Conservation (phyloP, 2,113 vertebrate species). For the Asarcornis scutulata region DNA sequence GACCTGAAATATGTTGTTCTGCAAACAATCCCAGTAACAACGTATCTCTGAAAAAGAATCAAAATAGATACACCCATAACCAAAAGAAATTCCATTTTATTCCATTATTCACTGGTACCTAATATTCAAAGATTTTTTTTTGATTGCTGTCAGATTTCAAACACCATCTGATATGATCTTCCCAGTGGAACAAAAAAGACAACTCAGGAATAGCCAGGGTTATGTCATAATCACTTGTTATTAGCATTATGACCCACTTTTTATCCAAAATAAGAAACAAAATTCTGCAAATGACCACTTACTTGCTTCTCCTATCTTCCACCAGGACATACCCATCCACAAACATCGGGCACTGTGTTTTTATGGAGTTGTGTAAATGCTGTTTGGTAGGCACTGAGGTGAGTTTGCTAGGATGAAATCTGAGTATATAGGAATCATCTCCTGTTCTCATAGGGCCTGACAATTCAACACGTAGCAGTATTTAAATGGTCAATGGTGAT, state of each 20-base stretch:
- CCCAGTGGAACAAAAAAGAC: background rate
- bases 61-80: background rate
- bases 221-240: background rate
- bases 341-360: background rate
- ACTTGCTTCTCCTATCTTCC: background rate
- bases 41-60: background rate
- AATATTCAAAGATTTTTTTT: background rate
- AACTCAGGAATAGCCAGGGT: background rate
- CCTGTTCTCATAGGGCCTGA: fast-evolving
- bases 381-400: background rate
- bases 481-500: background rate
- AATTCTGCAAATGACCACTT: background rate
- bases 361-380: fast-evolving
- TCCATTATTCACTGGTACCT: background rate
- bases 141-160: background rate
- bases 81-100: background rate
- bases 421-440: background rate
- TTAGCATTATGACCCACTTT: background rate
- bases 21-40: background rate
- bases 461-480: background rate
- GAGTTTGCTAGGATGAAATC: background rate
- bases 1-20: background rate
- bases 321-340: background rate
- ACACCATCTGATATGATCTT: background rate
- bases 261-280: background rate